Conservation (phyloP, 2,888 invertebrate genomes). For the Hyppa rectilinea region DNA sequence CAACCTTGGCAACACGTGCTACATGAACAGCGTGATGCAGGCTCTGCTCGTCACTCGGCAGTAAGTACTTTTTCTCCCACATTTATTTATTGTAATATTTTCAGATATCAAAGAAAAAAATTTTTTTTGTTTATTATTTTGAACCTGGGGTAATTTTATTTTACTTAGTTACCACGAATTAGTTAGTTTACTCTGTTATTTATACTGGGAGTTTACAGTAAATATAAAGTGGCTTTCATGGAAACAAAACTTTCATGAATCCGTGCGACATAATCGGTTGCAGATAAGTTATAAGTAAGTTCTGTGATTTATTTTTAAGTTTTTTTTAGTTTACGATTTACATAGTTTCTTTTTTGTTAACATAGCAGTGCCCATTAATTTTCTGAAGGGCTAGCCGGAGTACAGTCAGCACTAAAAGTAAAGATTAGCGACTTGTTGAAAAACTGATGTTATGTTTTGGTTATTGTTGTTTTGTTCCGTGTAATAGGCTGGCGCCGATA, state of each 20-base stretch:
- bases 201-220: not conserved
- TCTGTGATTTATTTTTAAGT: not conserved
- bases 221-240: not conserved
- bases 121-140: not conserved
- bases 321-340: not conserved
- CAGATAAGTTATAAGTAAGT: not conserved
- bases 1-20: conserved; percentile 97
- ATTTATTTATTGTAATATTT: not conserved
- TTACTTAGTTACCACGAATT: not conserved
- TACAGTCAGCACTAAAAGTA: not conserved
- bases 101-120: not conserved
- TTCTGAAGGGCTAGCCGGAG: not conserved
- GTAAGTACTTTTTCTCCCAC: conserved; percentile 80
- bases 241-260: not conserved
- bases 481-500: conserved; percentile 6
- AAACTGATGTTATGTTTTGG: not conserved
- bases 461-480: not conserved
- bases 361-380: not conserved
- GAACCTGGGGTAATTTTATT: not conserved
- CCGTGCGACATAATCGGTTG: not conserved
- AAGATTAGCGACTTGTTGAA: not conserved
- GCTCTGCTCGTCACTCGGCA: conserved; percentile 95
- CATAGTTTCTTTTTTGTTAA: not conserved
- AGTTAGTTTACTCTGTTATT: not conserved
- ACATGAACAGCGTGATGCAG: conserved; percentile 97